Evolutionary conservation across 2,797 vertebrate species (phyloP).

Genomic region (Lepilemur ruficaudatus): DNA sequence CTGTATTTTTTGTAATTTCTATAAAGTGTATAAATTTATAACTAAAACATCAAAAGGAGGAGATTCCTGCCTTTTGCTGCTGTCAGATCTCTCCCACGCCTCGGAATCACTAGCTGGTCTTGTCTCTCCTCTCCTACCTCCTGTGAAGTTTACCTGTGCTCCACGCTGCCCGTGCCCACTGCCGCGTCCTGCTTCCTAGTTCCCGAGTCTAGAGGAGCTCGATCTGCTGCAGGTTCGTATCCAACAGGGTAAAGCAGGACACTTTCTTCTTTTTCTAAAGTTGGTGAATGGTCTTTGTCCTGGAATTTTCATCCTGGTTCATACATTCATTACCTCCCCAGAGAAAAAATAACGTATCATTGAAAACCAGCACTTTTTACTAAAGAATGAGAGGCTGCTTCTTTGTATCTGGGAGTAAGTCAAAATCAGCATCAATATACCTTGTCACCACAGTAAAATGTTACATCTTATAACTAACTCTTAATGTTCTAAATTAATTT

Average conservation of each 20-base stretch:
- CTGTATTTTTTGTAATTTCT: background rate
- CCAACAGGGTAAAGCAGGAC: no score
- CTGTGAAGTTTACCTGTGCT: background rate
- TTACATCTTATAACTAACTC: background rate
- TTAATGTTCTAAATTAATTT: background rate
- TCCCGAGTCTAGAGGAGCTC: background rate
- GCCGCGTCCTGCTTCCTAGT: fast-evolving
- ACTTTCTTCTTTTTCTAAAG: background rate
- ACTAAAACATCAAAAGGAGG: background rate
- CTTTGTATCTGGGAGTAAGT: no score
- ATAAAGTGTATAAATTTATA: background rate
- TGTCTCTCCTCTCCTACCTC: background rate
- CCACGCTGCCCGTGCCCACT: fast-evolving
- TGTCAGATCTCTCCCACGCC: background rate
- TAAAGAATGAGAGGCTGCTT: no score
- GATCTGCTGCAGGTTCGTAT: background rate
- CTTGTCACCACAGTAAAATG: background rate
- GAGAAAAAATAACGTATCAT: background rate
- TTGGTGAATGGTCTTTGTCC: background rate
- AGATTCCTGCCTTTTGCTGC: background rate
- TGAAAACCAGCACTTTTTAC: background rate
- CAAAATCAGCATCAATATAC: background rate
- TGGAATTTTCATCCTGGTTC: background rate
- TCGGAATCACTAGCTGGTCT: background rate
- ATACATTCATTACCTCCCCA: background rate